Evolutionary conservation across 2,888 invertebrate genomes (phyloP).

Genomic region (Melanostoma mellinum): DNA sequence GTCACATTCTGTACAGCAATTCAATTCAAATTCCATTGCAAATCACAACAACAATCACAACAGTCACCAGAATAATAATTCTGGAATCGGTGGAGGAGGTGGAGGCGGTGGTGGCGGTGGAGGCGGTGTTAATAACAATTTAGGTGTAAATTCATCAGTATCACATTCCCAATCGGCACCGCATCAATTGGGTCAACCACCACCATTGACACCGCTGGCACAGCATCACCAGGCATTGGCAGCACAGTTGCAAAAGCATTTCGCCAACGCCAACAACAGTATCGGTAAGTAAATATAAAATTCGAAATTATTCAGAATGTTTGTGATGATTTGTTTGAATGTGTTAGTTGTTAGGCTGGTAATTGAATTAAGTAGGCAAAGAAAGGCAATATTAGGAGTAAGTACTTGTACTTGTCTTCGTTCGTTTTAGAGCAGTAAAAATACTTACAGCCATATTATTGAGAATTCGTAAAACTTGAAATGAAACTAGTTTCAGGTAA

Average conservation of each 20-base stretch:
- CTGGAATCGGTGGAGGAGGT: constrained; percentile 74
- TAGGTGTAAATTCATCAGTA: constrained; percentile 77
- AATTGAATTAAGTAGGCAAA: too few species aligned
- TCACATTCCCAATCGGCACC: constrained; percentile 82
- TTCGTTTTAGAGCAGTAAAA: too few species aligned
- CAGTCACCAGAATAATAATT: constrained; percentile 74
- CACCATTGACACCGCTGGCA: constrained; percentile 82
- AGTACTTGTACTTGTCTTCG: too few species aligned
- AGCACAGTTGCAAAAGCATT: constrained; percentile 85
- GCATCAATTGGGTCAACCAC: constrained; percentile 80
- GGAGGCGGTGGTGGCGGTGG: constrained; percentile 64
- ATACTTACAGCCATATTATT: too few species aligned
- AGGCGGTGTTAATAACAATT: constrained; percentile 74
- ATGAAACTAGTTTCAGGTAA: too few species aligned
- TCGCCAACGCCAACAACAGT: constrained; percentile 82
- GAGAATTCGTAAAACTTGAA: too few species aligned
- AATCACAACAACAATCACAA: constrained; percentile 75
- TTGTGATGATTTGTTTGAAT: too few species aligned
- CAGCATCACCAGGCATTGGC: constrained; percentile 86
- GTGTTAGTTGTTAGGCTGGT: too few species aligned
- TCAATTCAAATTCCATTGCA: constrained; percentile 78
- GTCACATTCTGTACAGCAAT: constrained; percentile 82
- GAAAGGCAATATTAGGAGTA: too few species aligned
- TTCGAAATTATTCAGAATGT: not conserved
- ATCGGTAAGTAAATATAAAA: constrained; percentile 79